Evolutionary conservation across 2,888 invertebrate genomes (phyloP), one percentile per base, ranked within the genome.

Genomic region (Caenorhabditis sp.): DNA sequence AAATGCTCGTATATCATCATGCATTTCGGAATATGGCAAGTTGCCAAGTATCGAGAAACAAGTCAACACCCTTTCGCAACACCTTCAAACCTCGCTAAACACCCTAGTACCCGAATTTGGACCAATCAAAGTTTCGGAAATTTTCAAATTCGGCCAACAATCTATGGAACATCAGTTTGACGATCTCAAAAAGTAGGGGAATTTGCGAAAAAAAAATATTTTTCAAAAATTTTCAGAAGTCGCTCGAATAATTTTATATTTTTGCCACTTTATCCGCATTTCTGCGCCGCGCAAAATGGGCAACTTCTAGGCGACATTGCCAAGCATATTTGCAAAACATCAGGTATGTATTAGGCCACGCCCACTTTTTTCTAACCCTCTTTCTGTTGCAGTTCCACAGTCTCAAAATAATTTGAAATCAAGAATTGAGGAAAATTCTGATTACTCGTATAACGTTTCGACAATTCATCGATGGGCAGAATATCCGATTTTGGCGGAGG

Each of bases 241-340:
- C 66, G 73, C 6, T 60, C 73, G 1, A 57, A 66, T 21, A 37
- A 51, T 1, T 69, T 62, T 54, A 66, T 74, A 49, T 70, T 81
- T 51, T 57, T 78, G 36, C 81, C 81, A 1, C 72, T 81, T 36
- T 81, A 81, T 59, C 67, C 76, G 10, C 77, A 81, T 54, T 81
- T 63, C 26, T 69, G 66, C n/a, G 31, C 37, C 17, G 57, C 49
- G 1, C 68, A 72, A 12, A 43, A 59, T 10, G 81, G 77, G n/a
- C 54, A 17, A 27, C 58, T 78, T 12, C 37, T 78, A 1, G 57
- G 58, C 3, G 53, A 66, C 64, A 59, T 72, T 4, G 71, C 76
- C 0, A 60, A 71, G 55, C 14, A 62, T 21, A 60, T 77, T n/a
- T 60, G 58, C 8, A 21, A 70, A 4, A 54, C 58, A 19, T 69